These are phyloP conservation scores for Clarias laeviceps DNA, from an alignment of 2,797 vertebrate species.

Conservation along the genomic window DNA sequence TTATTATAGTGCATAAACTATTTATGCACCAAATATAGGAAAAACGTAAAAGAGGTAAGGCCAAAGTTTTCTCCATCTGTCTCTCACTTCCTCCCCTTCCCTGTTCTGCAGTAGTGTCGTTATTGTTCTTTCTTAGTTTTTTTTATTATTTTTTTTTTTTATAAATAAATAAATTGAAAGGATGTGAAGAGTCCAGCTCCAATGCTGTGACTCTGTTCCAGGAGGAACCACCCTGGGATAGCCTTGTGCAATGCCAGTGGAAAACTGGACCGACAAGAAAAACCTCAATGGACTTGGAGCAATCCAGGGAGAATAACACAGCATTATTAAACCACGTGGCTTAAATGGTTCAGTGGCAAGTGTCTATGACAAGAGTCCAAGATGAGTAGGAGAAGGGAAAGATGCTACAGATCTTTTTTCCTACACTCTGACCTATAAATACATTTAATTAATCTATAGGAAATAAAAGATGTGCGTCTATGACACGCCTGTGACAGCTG, in stretches of 20 bases:
- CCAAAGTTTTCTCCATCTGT: constrained; percentile 16
- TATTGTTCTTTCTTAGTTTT: constrained; percentile 60
- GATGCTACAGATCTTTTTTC: constrained; percentile 41
- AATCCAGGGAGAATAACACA: constrained; percentile 75
- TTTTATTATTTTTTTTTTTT: neutral
- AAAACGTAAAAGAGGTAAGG: constrained; percentile 23
- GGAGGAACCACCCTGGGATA: constrained; percentile 82
- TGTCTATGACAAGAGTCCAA: constrained; percentile 76
- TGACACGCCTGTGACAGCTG: constrained; percentile 27
- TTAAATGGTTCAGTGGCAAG: constrained; percentile 84
- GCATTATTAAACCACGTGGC: constrained; percentile 83
- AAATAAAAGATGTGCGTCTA: constrained; percentile 9
- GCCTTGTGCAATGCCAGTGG: constrained; percentile 81
- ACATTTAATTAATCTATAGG: constrained; percentile 11
- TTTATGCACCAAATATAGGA: neutral
- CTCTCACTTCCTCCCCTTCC: constrained; percentile 23
- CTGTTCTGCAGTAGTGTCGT: constrained; percentile 58
- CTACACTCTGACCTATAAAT: constrained; percentile 1
- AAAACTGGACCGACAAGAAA: constrained; percentile 85
- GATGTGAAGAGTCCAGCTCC: constrained; percentile 62
- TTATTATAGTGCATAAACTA: neutral
- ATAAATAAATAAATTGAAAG: constrained; percentile 56
- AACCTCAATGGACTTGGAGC: constrained; percentile 84
- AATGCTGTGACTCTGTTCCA: constrained; percentile 76
- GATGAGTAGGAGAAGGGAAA: constrained; percentile 47